Evolutionary conservation across 2,888 invertebrate genomes (phyloP).

Genomic region (Phoronis australis): DNA sequence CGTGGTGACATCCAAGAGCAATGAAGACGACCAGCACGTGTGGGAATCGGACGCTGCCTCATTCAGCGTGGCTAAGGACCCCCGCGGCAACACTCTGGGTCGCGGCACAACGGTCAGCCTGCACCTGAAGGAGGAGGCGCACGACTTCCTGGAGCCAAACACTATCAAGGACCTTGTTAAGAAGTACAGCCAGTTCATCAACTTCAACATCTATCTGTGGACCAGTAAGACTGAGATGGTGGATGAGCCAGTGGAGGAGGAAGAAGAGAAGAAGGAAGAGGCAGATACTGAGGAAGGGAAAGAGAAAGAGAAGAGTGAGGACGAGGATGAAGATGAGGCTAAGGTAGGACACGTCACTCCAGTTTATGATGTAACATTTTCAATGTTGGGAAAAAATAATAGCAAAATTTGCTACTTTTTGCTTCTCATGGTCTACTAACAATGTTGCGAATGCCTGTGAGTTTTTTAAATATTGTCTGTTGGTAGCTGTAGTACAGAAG

Average conservation of each 20-base stretch:
- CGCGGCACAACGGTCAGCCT: slow-evolving; percentile 86
- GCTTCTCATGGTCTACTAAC: too few species aligned
- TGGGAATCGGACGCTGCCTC: slow-evolving; percentile 95
- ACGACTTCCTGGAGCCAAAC: slow-evolving; percentile 89
- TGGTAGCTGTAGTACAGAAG: too few species aligned
- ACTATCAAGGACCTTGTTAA: slow-evolving; percentile 84
- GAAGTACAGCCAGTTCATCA: slow-evolving; percentile 99
- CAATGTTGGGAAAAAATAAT: too few species aligned
- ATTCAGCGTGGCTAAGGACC: slow-evolving; percentile 88
- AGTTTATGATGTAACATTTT: too few species aligned
- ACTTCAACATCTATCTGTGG: slow-evolving; percentile 97
- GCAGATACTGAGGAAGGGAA: slow-evolving; percentile 37
- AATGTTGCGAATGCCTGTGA: too few species aligned
- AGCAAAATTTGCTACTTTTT: too few species aligned
- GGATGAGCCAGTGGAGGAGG: slow-evolving; percentile 64
- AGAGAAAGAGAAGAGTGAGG: slow-evolving; percentile 39
- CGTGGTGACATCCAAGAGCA: slow-evolving; percentile 90
- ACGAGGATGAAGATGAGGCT: slow-evolving; percentile 41
- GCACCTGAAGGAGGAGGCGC: slow-evolving; percentile 92
- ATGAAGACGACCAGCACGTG: slow-evolving; percentile 80
- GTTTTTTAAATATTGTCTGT: too few species aligned
- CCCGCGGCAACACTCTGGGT: slow-evolving; percentile 82
- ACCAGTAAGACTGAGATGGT: slow-evolving; percentile 71
- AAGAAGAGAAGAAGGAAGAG: slow-evolving; percentile 50
- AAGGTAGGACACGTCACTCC: slow-evolving; percentile 16